Evolutionary conservation across 2,888 invertebrate species (phyloP), one percentile per base, ranked within the genome.

Genomic region (Neocrepidodera transversa): DNA sequence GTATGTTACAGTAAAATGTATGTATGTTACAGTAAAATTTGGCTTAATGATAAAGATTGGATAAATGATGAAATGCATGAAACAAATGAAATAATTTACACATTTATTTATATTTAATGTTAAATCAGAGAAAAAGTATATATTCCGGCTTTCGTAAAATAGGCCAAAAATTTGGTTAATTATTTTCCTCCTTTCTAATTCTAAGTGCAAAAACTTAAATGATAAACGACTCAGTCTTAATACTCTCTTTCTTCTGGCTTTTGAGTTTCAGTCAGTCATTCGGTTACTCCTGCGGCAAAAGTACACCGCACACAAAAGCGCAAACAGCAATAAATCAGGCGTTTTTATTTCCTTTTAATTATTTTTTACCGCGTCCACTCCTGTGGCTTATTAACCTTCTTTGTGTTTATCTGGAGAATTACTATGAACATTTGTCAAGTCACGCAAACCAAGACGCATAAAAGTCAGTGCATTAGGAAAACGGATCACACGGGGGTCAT

Each of bases 321-420:
- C 42, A 43, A 47, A 16, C 23, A 10, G 26, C 17, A 48, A 53
- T 58, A 62, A 62, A 58, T 53, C 62, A 54, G 36, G 23, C 45
- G 28, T 40, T 52, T 53, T 49, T 52, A 42, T 53, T 53, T 58
- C 40, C 58, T 47, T 52, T 53, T 53, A 42, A 58, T 53, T 53
- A 48, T 58, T 58, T 54, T 54, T 58, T 57, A 58, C 47, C 38
- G 43, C 49, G 42, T 43, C 40, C 49, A 53, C 45, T 54, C 38
- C 38, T 54, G 48, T 42, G 47, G 47, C 47, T 47, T 52, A 48
- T 53, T 17, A 47, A 53, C 52, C 53, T 58, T 45, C 45, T 54
- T 54, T 54, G 45, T 54, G 36, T 54, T 36, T 35, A 54, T 53
- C 35, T 20, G 11, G 43, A 43, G 35, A 53, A 53, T 58, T 42